Evolutionary conservation across 2,113 vertebrate species (phyloP).

Genomic region (Ochotona curzoniae): DNA sequence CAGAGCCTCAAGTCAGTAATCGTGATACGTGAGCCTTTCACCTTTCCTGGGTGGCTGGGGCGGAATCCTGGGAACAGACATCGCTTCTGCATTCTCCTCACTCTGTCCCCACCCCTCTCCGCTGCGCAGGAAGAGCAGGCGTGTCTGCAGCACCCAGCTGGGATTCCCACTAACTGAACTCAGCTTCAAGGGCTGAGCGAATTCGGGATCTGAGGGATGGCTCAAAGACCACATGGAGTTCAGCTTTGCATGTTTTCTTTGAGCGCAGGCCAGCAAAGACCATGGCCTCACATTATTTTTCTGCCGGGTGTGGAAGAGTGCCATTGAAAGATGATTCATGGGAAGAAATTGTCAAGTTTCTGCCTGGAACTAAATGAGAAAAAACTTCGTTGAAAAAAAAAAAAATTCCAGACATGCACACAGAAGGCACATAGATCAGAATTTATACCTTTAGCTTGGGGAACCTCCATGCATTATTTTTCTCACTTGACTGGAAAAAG

Average conservation of each 20-base stretch:
- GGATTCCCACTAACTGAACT: slow-evolving; percentile 35
- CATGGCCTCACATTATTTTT: slow-evolving; percentile 59
- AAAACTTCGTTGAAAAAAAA: slow-evolving; percentile 55
- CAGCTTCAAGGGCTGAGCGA: neutral
- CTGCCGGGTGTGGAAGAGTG: slow-evolving; percentile 63
- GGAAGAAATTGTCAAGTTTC: slow-evolving; percentile 72
- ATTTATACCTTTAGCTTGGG: slow-evolving; percentile 71
- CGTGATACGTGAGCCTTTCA: neutral
- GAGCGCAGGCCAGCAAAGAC: slow-evolving; percentile 72
- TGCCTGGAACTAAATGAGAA: slow-evolving; percentile 69
- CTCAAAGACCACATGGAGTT: slow-evolving; percentile 65
- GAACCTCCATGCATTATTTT: slow-evolving; percentile 69
- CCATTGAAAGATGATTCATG: slow-evolving; percentile 78
- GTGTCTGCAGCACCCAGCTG: neutral
- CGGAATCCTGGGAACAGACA: neutral
- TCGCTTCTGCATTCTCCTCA: neutral
- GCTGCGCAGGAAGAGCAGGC: neutral
- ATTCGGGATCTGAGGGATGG: slow-evolving; percentile 38
- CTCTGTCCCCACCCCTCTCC: neutral
- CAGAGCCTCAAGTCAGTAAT: neutral
- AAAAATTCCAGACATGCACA: slow-evolving; percentile 66
- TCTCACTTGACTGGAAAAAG: slow-evolving; percentile 62
- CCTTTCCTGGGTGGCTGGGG: neutral
- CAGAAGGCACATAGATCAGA: slow-evolving; percentile 61
- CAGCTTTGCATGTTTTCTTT: slow-evolving; percentile 63